Evolutionary conservation across 2,797 vertebrate species (phyloP).

Genomic region (Bufotes viridis): DNA sequence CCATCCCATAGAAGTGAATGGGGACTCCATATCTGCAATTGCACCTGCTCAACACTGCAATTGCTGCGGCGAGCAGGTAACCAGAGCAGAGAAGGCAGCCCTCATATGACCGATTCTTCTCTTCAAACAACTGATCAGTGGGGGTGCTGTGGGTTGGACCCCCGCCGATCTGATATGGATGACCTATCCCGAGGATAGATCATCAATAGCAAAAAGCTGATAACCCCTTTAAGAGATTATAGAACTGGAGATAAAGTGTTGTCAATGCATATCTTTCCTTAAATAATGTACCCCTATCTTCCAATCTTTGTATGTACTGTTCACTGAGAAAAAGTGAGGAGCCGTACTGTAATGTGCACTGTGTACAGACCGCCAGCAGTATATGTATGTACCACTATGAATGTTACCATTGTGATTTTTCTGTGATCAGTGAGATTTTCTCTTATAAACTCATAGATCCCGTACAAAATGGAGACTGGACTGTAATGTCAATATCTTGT

Average conservation of each 20-base stretch:
- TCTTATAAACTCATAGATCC: neutral
- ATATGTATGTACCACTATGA: neutral
- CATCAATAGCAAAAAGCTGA: too few species aligned
- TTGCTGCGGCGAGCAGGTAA: too few species aligned
- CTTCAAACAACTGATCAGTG: too few species aligned
- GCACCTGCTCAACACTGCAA: too few species aligned
- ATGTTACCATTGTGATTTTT: conserved; percentile 20
- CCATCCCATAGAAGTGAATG: too few species aligned
- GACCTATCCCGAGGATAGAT: too few species aligned
- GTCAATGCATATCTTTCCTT: neutral
- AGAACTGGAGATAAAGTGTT: neutral
- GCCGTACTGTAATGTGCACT: too few species aligned
- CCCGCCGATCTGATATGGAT: too few species aligned
- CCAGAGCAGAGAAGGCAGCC: too few species aligned
- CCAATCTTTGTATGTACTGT: neutral
- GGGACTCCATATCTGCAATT: too few species aligned
- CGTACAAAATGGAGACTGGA: conserved; percentile 14
- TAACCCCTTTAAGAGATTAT: neutral
- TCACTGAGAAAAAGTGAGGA: neutral
- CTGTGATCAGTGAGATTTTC: conserved; percentile 4
- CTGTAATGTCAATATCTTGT: conserved; percentile 25
- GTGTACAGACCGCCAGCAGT: neutral
- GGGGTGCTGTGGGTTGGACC: too few species aligned
- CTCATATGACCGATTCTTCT: too few species aligned
- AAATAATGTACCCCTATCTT: neutral